Conservation (phyloP, 2,888 invertebrate species). For the Dioctria linearis region DNA sequence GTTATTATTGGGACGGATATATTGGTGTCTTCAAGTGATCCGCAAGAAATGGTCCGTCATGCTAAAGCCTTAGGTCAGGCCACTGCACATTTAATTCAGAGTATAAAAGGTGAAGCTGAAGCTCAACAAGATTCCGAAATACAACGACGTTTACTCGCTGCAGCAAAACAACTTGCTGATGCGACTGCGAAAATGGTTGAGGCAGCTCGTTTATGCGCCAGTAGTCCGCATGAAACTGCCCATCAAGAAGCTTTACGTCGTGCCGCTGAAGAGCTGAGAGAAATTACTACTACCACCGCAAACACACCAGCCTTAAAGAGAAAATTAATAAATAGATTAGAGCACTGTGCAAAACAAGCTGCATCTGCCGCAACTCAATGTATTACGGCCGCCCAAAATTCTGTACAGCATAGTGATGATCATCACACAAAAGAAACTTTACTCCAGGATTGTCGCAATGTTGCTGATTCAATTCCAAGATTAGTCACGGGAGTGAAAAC, state of each 20-base stretch:
- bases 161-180: conserved; percentile 95
- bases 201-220: conserved; percentile 93
- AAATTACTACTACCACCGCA: conserved; percentile 90
- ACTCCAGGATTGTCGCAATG: conserved; percentile 80
- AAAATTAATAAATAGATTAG: conserved; percentile 78
- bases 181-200: conserved; percentile 98
- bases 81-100: conserved; percentile 93
- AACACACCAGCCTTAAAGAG: conserved; percentile 81
- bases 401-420: conserved; percentile 77
- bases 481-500: conserved; percentile 85
- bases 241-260: conserved; percentile 87
- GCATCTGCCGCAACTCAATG: conserved; percentile 93
- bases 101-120: conserved; percentile 96
- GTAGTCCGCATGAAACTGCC: conserved; percentile 84
- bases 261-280: conserved; percentile 94
- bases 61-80: conserved; percentile 93
- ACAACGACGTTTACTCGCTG: conserved; percentile 91
- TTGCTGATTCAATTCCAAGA: conserved; percentile 85
- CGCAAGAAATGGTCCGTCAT: conserved; percentile 95
- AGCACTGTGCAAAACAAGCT: conserved; percentile 87
- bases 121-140: conserved; percentile 87
- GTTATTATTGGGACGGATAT: conserved; percentile 93
- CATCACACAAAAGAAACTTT: conserved; percentile 79
- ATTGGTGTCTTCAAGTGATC: conserved; percentile 87
- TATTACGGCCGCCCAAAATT: conserved; percentile 89